These are phyloP conservation scores for Saccostrea glomerata DNA, from an alignment of 1,140 invertebrate species.

Conservation along the genomic window DNA sequence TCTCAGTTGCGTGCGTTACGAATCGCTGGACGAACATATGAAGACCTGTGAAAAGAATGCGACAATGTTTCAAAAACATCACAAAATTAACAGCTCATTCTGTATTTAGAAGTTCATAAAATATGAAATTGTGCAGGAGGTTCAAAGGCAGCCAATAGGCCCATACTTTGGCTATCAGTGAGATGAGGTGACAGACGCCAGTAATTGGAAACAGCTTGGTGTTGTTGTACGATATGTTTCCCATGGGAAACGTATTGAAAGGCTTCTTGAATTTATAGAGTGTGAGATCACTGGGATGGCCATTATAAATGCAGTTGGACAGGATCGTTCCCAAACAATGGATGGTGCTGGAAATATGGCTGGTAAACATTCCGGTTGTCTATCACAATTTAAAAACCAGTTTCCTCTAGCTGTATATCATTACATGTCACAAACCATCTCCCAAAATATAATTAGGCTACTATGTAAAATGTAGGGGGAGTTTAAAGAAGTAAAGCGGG, in stretches of 20 bases:
- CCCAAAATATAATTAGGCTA: too few species aligned
- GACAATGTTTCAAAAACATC: conserved; percentile 54
- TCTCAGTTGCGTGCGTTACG: conserved; percentile 33
- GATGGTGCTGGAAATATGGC: conserved; percentile 61
- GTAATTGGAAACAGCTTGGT: conserved; percentile 59
- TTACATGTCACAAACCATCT: conserved; percentile 4
- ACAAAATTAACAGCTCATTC: conserved; percentile 54
- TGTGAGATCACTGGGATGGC: conserved; percentile 54
- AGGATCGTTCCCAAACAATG: conserved; percentile 58
- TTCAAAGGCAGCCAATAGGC: conserved; percentile 48
- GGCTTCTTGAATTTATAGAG: conserved; percentile 52
- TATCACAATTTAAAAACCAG: conserved; percentile 44
- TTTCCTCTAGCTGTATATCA: conserved; percentile 55
- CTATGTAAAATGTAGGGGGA: too few species aligned
- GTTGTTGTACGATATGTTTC: conserved; percentile 44
- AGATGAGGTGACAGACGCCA: conserved; percentile 57
- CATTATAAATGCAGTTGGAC: conserved; percentile 45
- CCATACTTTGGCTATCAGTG: conserved; percentile 52
- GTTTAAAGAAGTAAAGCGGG: too few species aligned
- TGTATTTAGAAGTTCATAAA: conserved; percentile 39
- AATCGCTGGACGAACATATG: conserved; percentile 52
- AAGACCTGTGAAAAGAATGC: conserved; percentile 54
- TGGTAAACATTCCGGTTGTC: conserved; percentile 48
- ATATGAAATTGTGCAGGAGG: conserved; percentile 50
- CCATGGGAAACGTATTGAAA: conserved; percentile 49